Conservation (phyloP, 1,140 invertebrate species). For the roundworm (Caenorhabditis elegans) region DNA sequence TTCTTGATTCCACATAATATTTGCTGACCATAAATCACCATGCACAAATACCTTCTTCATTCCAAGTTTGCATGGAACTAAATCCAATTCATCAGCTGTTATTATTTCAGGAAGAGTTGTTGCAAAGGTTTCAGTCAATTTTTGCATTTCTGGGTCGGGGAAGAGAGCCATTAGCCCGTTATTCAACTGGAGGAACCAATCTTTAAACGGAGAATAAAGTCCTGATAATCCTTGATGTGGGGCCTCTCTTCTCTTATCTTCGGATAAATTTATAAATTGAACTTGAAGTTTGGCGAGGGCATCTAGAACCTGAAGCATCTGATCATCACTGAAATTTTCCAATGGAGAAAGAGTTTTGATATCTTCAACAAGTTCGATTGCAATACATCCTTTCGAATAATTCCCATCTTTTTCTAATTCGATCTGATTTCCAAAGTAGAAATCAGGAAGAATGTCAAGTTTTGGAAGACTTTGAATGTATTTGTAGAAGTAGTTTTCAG, state of each 20-base stretch:
- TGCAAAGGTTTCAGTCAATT: not conserved
- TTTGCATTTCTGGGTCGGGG: conserved; percentile 1
- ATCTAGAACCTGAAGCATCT: not conserved
- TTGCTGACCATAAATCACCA: conserved; percentile 10
- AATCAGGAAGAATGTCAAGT: not conserved
- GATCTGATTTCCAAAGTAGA: not conserved
- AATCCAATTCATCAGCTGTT: not conserved
- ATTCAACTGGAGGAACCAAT: not conserved
- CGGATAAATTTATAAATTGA: not conserved
- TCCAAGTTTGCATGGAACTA: not conserved
- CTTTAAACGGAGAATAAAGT: not conserved
- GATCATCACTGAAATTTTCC: not conserved
- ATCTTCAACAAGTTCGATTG: not conserved
- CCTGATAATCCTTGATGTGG: not conserved
- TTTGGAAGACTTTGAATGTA: not conserved
- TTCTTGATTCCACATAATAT: not conserved
- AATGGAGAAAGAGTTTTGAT: not conserved
- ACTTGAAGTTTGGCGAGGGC: not conserved
- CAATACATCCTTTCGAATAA: not conserved
- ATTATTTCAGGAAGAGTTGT: not conserved
- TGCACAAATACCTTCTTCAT: not conserved
- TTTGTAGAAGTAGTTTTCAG: conserved; percentile 2
- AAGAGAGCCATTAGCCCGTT: not conserved
- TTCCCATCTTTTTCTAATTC: not conserved
- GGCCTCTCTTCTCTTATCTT: not conserved